phyloP scores from a whole-genome alignment of 2,113 vertebrate species.

The Rhabdomys dilectus region DNA sequence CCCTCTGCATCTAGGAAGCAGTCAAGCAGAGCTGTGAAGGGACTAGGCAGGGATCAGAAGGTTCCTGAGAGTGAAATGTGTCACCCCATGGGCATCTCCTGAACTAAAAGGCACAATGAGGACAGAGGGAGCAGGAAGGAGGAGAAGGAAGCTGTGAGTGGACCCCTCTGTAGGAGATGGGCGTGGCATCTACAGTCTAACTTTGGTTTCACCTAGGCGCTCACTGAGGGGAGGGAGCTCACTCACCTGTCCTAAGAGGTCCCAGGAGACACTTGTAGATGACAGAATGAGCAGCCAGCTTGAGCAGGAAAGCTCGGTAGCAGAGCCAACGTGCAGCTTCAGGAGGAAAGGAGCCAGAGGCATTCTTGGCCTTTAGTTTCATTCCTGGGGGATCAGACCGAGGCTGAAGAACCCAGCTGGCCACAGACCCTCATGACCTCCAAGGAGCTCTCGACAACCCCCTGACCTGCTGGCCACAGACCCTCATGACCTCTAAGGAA shows the following conservation, averaged over 20 bases:
- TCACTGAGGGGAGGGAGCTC: background rate
- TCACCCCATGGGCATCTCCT: background rate
- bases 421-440: accelerated
- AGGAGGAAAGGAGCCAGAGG: slow-evolving; percentile 73
- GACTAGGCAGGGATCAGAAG: background rate
- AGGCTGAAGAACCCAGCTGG: background rate
- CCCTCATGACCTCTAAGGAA: accelerated
- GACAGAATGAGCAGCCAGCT: slow-evolving; percentile 81
- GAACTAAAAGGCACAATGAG: no score
- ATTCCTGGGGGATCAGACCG: slow-evolving; percentile 65
- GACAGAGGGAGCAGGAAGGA: background rate
- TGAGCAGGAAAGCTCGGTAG: slow-evolving; percentile 85
- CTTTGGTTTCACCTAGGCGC: background rate
- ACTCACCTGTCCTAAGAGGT: slow-evolving; percentile 82
- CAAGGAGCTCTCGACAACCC: accelerated
- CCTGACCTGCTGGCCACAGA: no score
- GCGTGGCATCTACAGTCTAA: background rate
- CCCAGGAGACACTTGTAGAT: slow-evolving; percentile 86
- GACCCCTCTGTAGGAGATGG: background rate
- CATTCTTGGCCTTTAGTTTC: slow-evolving; percentile 63
- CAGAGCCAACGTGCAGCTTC: slow-evolving; percentile 87
- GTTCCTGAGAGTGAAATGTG: background rate
- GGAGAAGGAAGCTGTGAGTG: no score
- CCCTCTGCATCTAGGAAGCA: background rate
- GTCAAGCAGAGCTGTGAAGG: background rate